Conservation (phyloP, 2,113 vertebrate genomes). For the Motacilla tschutschensis region DNA sequence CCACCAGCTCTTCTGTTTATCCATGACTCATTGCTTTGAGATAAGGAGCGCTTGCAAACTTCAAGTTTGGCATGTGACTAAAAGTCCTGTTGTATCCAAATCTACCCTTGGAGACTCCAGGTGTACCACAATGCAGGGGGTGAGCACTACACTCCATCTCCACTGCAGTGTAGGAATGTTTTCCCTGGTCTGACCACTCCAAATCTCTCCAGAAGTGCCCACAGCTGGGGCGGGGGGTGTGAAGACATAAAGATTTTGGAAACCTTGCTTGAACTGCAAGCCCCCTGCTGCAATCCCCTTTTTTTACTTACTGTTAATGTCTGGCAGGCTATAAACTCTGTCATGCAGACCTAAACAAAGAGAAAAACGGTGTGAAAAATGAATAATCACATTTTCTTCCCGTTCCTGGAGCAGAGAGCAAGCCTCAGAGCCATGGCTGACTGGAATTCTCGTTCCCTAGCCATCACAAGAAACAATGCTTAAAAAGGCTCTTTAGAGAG, state of each 20-base stretch:
- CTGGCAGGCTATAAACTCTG: conserved; percentile 41
- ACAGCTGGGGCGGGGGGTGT: background rate
- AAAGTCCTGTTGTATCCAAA: background rate
- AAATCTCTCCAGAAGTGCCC: background rate
- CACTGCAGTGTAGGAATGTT: background rate
- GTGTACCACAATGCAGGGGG: background rate
- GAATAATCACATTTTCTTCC: background rate
- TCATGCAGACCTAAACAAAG: conserved; percentile 25
- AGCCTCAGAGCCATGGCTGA: background rate
- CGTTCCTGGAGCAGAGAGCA: background rate
- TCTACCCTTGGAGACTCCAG: background rate
- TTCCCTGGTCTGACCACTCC: background rate
- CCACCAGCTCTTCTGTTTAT: background rate
- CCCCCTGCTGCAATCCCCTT: background rate
- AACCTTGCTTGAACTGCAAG: background rate
- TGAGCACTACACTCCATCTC: background rate
- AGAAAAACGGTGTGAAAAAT: background rate
- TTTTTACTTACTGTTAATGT: conserved; percentile 58
- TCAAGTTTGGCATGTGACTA: background rate
- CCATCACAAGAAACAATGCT: background rate
- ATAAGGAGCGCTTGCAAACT: background rate
- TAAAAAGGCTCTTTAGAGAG: background rate
- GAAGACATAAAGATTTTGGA: background rate
- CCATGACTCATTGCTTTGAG: background rate
- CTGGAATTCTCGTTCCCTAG: background rate